Base-by-base conservation (phyloP, 1,140 invertebrate genomes). In the Panulirus ornatus region DNA sequence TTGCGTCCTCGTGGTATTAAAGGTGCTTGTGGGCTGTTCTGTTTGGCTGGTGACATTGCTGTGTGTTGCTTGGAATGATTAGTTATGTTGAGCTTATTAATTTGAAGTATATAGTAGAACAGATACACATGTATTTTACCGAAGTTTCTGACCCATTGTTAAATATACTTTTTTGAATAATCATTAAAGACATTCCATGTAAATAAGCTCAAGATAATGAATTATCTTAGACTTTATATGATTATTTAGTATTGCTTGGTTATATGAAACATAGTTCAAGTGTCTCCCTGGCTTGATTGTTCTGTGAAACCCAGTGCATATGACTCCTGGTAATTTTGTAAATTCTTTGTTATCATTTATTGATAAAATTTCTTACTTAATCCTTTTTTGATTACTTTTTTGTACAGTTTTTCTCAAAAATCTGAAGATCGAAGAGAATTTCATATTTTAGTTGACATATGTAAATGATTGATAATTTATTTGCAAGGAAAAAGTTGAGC, bases 1-100 rank as follows among this genome's bases (percentile, higher is more conserved):
- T 89, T 89, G 54, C 79, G 79, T 84, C 88, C 88, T 76, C 79
- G 51, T 76, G 88, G 88, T 89, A 70, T 89, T 75, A 89, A 89
- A 89, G 88, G 88, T 89, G 66, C 78, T 84, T 70, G 30, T 83
- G 44, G 88, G 47, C 47, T 89, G 86, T 88, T 88, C 51, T 66
- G 85, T 87, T 87, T 87, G 75, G 85, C 85, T 78, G 73, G 73
- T 87, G 47, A 40, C 79, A 51, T 78, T 87, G 75, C 54, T 87
- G 54, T 78, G 36, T 78, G 73, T 87, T 76, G 85, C 73, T 78
- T 87, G 85, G 85, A 78, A 38, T 79, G 73, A 87, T 73, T 44
- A 79, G 30, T 78, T 87, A 71, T 73, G 5, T 66, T 78, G 85
- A 63, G 85, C 58, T 66, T 66, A 66, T 66, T 66, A 66, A 22